Conservation (phyloP, 2,113 vertebrate species). For the Ageneiosus marmoratus region DNA sequence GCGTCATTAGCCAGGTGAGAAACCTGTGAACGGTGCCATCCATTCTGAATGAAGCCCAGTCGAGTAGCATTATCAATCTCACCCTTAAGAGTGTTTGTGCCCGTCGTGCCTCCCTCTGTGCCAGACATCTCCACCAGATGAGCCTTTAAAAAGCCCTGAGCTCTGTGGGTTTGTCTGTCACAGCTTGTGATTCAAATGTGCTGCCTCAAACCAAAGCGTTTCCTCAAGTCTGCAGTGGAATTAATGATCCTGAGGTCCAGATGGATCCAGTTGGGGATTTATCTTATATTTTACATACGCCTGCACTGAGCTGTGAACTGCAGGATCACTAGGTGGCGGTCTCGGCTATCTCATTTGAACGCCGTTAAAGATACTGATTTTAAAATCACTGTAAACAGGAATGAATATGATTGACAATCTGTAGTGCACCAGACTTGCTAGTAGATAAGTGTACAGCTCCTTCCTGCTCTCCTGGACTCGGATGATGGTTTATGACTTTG, state of each 20-base stretch:
- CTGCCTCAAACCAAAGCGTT: background rate
- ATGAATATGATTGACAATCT: constrained; percentile 3
- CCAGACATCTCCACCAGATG: background rate
- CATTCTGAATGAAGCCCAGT: constrained; percentile 23
- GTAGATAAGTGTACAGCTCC: background rate
- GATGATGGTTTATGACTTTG: background rate
- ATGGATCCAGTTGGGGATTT: background rate
- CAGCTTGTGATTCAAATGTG: background rate
- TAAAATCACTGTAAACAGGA: constrained; percentile 8
- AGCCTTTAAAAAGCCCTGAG: background rate
- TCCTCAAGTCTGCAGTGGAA: background rate
- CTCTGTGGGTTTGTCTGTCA: background rate
- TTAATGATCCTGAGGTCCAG: background rate
- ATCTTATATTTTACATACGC: background rate
- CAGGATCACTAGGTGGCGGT: constrained; percentile 38
- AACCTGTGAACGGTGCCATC: constrained; percentile 15
- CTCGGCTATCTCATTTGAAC: background rate
- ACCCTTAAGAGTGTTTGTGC: constrained; percentile 17
- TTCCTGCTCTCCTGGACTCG: background rate
- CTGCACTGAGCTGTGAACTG: constrained; percentile 2
- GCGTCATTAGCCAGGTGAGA: constrained; percentile 29
- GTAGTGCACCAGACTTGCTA: no score
- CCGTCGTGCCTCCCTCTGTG: background rate
- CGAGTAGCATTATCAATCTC: constrained; percentile 46
- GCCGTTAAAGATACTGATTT: background rate